Evolutionary conservation across 2,113 vertebrate species (phyloP).

Genomic region (Hemiprocne comata): DNA sequence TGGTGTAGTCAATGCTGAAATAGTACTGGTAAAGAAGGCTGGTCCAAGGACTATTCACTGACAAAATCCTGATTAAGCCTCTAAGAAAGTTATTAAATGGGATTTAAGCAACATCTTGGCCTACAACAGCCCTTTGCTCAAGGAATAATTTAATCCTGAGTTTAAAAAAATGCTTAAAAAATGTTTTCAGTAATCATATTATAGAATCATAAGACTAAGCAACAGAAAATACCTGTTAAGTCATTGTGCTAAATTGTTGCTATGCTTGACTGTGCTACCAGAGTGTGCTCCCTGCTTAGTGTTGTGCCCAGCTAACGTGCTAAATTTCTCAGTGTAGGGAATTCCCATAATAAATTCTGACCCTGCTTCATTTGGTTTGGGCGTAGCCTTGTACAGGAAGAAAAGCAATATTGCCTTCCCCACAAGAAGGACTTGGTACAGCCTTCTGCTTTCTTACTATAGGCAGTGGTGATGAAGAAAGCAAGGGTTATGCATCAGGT

Average conservation of each 20-base stretch:
- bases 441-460: background rate
- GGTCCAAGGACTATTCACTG: background rate
- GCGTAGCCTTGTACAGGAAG: background rate
- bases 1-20: background rate
- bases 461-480: background rate
- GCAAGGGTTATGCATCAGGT: background rate
- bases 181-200: constrained; percentile 14
- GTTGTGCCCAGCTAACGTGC: background rate
- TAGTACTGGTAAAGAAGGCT: background rate
- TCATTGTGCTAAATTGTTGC: background rate
- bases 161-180: background rate
- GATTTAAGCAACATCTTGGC: constrained; percentile 36
- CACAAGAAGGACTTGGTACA: accelerated
- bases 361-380: background rate
- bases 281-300: background rate
- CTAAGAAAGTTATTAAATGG: constrained; percentile 26
- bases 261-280: background rate
- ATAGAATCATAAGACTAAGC: background rate
- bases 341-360: background rate
- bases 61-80: constrained; percentile 40
- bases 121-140: background rate
- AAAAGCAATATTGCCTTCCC: background rate
- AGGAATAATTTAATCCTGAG: background rate
- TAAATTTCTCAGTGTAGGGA: background rate
- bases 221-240: background rate